Base-by-base conservation (phyloP, 2,113 vertebrate species). In the Lethenteron reissneri region DNA sequence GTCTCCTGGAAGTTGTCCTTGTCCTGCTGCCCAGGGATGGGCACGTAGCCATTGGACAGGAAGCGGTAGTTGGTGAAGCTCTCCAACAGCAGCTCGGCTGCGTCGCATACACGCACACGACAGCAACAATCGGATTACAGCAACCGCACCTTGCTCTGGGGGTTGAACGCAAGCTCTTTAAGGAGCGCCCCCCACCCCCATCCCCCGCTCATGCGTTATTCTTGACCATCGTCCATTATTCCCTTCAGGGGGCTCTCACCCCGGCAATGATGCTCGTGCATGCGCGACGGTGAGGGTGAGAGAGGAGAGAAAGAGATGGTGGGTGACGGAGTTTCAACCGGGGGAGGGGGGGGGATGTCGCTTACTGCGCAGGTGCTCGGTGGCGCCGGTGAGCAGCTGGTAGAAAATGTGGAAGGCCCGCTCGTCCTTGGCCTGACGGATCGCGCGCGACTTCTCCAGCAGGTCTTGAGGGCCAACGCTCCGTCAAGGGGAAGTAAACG, bases 1-100 rank as follows among this genome's bases (percentile, higher is more conserved):
- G 94, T 99, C 78, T 99, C 94, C 79, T 99, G 92, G 70, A 97
- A 99, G 77, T 97, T 96, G 62, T 99, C 94, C 75, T 97, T 99
- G 83, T 99, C 94, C 76, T 96, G 92, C 25, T 99, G 94, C 8
- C 94, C 94, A 19, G 94, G 94, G 76, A 99, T 95, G 60, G 91
- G 84, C 75, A 97, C 83, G 78, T 97, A 92, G 70, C 94, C 94
- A 10, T 99, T 99, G 68, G 90, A 94, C 74, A 99, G 80, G 82
- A 99, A 99, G 62, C 88, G 85, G 81, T 99, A 99, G 80, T 82
- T 87, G 82, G 82, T 89, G 75, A 92, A 94, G 58, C 85, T 86
- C 78, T 95, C 90, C 0, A 95, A 85, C 70, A 95, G 86, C 78
- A 95, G 80, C 76, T 95, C 90, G 9, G 87, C 90, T 95, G 77